phyloP scores from a whole-genome alignment of 2,113 vertebrate genomes.

The Taurulus bubalis region DNA sequence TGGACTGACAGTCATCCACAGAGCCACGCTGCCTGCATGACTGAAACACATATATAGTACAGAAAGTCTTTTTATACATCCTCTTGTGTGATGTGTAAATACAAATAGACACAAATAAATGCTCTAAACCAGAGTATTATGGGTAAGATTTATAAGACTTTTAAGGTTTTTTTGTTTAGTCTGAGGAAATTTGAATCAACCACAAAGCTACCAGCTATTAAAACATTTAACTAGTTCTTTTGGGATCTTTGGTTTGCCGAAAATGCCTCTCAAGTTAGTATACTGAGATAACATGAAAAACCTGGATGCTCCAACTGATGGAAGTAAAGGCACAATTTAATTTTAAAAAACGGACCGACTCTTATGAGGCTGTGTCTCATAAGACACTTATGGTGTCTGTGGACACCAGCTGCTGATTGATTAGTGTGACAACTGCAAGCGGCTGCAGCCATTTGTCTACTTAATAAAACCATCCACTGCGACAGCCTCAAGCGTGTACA shows the following conservation, averaged over 20 bases:
- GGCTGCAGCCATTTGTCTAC: constrained; percentile 24
- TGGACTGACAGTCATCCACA: neutral
- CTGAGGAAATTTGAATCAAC: neutral
- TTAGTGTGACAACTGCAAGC: constrained; percentile 23
- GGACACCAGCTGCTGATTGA: constrained; percentile 22
- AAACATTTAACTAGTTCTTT: neutral
- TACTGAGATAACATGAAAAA: neutral
- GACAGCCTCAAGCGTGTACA: constrained; percentile 10
- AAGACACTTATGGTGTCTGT: neutral
- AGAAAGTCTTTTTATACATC: neutral
- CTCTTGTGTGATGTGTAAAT: neutral
- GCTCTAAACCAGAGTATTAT: neutral
- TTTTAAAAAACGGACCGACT: neutral
- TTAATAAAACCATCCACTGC: constrained; percentile 29
- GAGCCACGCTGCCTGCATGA: neutral
- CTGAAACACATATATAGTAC: neutral
- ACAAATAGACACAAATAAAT: neutral
- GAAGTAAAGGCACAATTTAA: constrained; percentile 2
- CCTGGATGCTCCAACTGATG: neutral
- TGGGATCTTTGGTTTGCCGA: neutral
- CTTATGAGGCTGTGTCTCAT: too few species aligned
- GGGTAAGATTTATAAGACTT: neutral
- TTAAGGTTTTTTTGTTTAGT: neutral
- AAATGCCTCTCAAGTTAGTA: neutral
- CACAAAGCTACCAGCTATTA: neutral